Evolutionary conservation across 2,113 vertebrate genomes (phyloP), one percentile per base, ranked within the genome.

Genomic region (Callocephalon fimbriatum): DNA sequence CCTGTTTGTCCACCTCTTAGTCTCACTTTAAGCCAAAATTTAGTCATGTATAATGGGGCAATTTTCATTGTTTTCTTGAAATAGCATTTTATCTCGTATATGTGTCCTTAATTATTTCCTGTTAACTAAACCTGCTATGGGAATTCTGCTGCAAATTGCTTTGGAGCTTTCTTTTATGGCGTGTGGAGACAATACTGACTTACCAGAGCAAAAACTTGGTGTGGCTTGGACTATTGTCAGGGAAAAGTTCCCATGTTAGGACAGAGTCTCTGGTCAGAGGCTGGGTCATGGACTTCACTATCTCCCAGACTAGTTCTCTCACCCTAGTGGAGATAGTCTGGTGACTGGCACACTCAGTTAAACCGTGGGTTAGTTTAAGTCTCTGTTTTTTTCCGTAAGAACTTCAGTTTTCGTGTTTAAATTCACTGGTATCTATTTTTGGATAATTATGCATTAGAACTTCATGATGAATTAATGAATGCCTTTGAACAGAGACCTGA

Each of bases 401-500:
- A 63, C 42, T 67, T 93, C 38, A 75, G 12, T 54, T 84, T 16
- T 68, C 42, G 31, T 61, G 31, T 82, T 93, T 93, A 85, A 86
- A 95, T 93, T 85, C 44, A 85, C 72, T 68, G 62, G 48, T 79
- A 35, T 87, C 92, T 94, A 61, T 87, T 96, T 95, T 58, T 91
- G 44, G 82, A 88, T 91, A 78, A 81, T 94, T 81, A 78, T n/a
- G 27, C 85, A 88, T 90, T 85, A 82, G 79, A 40, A 37, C 87
- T 93, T 58, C 71, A 88, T 85, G 89, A 82, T 72, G 56, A 89
- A 93, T 95, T 96, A 87, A 96, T 91, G 70, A 93, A 63, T 85
- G 65, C 38, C 50, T 95, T 95, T 91, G 89, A 91, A 96, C 23
- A 85, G 84, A 61, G 89, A 68, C 77, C 66, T 93, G 80, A 93